Evolutionary conservation across 2,113 vertebrate species (phyloP), one percentile per base, ranked within the genome.

Genomic region (Larimichthys crocea): DNA sequence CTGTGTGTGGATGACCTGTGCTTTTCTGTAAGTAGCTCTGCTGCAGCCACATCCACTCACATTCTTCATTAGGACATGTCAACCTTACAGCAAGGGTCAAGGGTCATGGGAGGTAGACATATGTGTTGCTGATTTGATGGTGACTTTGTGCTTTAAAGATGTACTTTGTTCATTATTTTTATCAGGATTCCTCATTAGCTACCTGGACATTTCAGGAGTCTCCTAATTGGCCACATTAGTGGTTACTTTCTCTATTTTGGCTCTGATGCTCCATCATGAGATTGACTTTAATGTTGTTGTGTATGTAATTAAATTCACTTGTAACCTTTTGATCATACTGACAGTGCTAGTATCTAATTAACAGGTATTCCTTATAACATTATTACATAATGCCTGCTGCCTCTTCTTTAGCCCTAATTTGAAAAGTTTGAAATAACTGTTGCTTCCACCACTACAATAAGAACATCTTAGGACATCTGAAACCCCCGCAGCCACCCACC

Each of bases 1-100:
- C 71, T 20, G 62, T 61, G 69, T 60, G 62, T 81, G 67, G 73
- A 88, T 88, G 87, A 93, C 88, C 85, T 85, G 85, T 81, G 71
- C 76, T 73, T 78, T 57, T 63, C 84, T 73, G 91, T 92, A 79
- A 91, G 86, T 90, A 86, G 35, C 55, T 62, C 53, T 49, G 64
- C 76, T 85, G 53, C 81, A 72, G 22, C 6, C 71, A 50, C 50
- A 79, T 74, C 53, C 61, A 48, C 20, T 81, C 46, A 59, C 16
- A 53, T 19, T 79, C n/a, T 46, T 74, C 40, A 59, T 72, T 31
- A 20, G 63, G 48, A 10, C 10, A 1, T 14, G 35, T 12, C 4
- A 19, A 73, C 50, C 44, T 46, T 5, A 52, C 4, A 42, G 17
- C 17, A 2, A 16, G 48, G 49, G 73, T 77, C 56, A 74, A 29